Evolutionary conservation across 2,888 invertebrate species (phyloP), one percentile per base, ranked within the genome.

Genomic region (Drosophila robusta): DNA sequence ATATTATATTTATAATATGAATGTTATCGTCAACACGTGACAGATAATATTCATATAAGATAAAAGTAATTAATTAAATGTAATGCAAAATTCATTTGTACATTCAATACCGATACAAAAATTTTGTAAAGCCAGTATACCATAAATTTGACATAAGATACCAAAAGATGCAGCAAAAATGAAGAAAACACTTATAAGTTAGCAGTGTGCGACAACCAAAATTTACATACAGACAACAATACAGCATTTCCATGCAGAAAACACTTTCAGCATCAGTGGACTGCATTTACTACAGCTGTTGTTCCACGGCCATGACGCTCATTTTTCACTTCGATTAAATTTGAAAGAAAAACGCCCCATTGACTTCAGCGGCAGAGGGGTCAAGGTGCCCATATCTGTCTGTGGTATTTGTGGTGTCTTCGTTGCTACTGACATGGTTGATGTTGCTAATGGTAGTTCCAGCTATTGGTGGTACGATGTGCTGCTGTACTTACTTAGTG

Each of bases 361-460:
- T 61, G 50, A 64, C 68, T 62, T 36, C 44, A 49, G 24, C 44
- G 16, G 29, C 47, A 52, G 57, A 52, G 78, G 79, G 83, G 88
- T 84, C 88, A 84, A 85, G 83, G 88, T 81, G 70, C 70, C 61
- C 66, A 62, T 56, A 51, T 66, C 57, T 65, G 55, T 62, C 44
- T 49, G 51, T 14, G 39, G 42, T 52, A 26, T 36, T 24, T 74
- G 65, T 56, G 49, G 71, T 50, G 50, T 72, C 58, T 72, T 55
- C 58, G 47, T 36, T 32, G 38, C 26, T 22, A 49, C 44, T 51
- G 65, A 50, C 49, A 49, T 22, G 50, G 45, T 45, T 39, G 18
- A 56, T 67, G 68, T 29, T 54, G 45, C 52, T 36, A 54, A 29
- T 44, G 34, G 32, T 39, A 54, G 12, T 26, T 11, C 12, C 38